phyloP scores from a whole-genome alignment of 2,797 vertebrate genomes.

The Cryptoprocta ferox region DNA sequence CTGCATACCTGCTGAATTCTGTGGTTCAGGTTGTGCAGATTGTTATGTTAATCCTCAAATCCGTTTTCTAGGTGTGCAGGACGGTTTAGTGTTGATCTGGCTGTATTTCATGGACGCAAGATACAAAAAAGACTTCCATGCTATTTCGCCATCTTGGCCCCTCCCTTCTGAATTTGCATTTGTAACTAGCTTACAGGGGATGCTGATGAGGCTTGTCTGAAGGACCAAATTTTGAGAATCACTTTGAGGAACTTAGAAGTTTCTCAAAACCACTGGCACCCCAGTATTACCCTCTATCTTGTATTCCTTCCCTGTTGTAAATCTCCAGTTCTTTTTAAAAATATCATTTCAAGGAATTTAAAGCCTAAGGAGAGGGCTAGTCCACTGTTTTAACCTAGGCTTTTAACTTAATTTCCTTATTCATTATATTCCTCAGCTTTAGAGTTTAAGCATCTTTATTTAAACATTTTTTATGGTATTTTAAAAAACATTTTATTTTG shows the following conservation, averaged over 20 bases:
- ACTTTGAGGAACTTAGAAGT: not conserved
- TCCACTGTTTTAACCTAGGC: not conserved
- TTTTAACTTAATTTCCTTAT: constrained; percentile 1
- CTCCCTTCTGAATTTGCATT: not conserved
- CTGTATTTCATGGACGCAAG: no score
- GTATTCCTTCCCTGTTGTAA: not conserved
- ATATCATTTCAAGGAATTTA: not conserved
- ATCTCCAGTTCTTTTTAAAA: not conserved
- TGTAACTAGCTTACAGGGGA: not conserved
- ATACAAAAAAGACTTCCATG: no score
- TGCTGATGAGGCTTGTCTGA: not conserved
- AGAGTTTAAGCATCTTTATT: not conserved
- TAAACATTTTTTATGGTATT: not conserved
- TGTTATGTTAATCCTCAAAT: no score
- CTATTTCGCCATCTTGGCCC: no score
- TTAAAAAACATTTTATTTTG: not conserved
- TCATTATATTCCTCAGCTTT: not conserved
- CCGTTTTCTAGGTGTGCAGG: no score
- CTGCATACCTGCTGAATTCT: no score
- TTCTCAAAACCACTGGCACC: not conserved
- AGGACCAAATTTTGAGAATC: not conserved
- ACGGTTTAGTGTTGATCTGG: no score
- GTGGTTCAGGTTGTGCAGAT: no score
- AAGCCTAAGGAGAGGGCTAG: not conserved
- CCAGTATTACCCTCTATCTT: not conserved